Base-by-base conservation (phyloP, 2,797 vertebrate genomes). In the Stomatorhinus walkeri region DNA sequence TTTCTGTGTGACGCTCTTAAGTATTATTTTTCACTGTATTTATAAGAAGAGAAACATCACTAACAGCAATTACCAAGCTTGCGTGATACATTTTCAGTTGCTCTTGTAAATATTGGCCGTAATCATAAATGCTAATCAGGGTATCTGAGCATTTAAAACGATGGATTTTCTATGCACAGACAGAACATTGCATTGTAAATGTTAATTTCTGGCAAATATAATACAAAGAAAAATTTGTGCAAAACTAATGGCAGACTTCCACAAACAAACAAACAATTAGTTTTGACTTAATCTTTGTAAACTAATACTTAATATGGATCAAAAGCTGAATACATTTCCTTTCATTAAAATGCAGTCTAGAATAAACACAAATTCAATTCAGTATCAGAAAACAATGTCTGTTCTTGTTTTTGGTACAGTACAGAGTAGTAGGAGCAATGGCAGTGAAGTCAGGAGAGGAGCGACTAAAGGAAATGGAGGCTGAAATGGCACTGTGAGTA, bases 401-500 rank as follows among this genome's bases (percentile, higher is more conserved):
- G 0, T 40, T 40, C 68, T 76, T 32, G 10, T 76, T 83, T 40
- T 10, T 48, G 14, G 43, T 40, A 49, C 32, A 49, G n/a, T 4
- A 83, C 46, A 46, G 12, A 43, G 40, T 83, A 19, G 40, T 22
- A 52, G 61, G 88, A 85, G 91, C 46, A 56, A 96, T 96, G 96
- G 94, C 96, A 87, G 93, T 96, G 40, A 98, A 97, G 87, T 96
- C 96, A 8, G 97, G 97, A 87, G 97, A 98, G 91, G 97, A 97
- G 87, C 96, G 97, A 64, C 90, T 98, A 91, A 98, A 98, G 88
- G 97, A 97, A 94, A 98, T 98, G 97, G 97, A 98, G 94, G 97
- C 97, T 2, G 97, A 98, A 93, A 98, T 98, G 97, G 97, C 97
- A 54, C 95, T 98, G 97, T 98, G 92, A 97, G 97, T 96, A 92